Evolutionary conservation across 2,797 vertebrate genomes (phyloP).

Genomic region (Danio tinwini): DNA sequence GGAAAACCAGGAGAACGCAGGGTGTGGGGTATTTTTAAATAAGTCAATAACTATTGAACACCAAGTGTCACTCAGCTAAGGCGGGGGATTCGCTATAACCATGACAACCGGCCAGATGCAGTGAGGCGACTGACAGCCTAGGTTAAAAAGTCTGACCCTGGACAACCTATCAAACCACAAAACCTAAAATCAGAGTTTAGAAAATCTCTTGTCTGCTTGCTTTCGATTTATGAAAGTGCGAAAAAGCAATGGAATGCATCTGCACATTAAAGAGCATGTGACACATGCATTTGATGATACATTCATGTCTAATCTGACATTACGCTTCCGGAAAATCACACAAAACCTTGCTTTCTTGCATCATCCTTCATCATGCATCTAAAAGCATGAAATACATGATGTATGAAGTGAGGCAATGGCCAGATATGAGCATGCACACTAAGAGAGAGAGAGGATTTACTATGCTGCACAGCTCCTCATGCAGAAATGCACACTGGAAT

Average conservation of each 20-base stretch:
- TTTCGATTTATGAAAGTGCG: background rate
- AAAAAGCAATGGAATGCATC: background rate
- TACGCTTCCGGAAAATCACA: background rate
- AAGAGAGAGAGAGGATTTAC: conserved; percentile 37
- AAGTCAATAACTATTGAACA: conserved; percentile 47
- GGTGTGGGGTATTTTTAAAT: conserved; percentile 34
- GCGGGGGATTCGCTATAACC: conserved; percentile 68
- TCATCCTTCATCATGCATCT: conserved; percentile 58
- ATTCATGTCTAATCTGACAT: background rate
- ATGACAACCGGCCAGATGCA: conserved; percentile 72
- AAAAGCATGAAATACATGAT: conserved; percentile 62
- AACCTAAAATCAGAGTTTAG: conserved; percentile 40
- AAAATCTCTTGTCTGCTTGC: background rate
- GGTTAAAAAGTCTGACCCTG: conserved; percentile 44
- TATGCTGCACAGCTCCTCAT: conserved; percentile 46
- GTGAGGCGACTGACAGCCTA: conserved; percentile 71
- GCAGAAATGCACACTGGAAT: conserved; percentile 50
- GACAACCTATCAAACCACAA: conserved; percentile 4
- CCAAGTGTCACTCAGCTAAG: conserved; percentile 56
- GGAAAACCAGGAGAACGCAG: conserved; percentile 25
- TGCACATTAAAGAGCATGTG: background rate
- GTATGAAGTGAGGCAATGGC: conserved; percentile 54
- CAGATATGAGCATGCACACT: conserved; percentile 16
- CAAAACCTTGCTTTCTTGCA: background rate
- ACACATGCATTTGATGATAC: background rate